Evolutionary conservation across 2,888 invertebrate genomes (phyloP).

Genomic region (Tribolium freemani): DNA sequence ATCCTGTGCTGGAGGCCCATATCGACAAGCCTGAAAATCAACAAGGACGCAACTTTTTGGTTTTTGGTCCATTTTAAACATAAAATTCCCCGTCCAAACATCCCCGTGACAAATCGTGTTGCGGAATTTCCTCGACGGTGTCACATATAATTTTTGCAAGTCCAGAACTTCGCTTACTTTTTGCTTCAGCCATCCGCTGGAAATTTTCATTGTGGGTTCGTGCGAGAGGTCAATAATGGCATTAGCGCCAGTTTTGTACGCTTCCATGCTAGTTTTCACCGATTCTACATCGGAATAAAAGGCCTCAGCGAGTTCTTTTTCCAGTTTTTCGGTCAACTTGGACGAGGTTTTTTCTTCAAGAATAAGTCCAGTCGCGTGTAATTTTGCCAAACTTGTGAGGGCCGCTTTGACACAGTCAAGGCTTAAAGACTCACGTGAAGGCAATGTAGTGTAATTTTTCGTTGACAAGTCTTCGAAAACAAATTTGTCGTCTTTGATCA

Average conservation of each 20-base stretch:
- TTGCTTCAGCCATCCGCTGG: constrained; percentile 12
- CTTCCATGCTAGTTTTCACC: constrained; percentile 57
- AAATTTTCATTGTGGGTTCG: constrained; percentile 21
- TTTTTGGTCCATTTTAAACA: constrained; percentile 60
- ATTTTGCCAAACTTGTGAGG: constrained; percentile 52
- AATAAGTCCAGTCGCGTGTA: constrained; percentile 61
- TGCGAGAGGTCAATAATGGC: constrained; percentile 49
- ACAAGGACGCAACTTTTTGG: constrained; percentile 53
- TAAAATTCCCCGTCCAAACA: constrained; percentile 68
- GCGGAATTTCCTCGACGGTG: constrained; percentile 62
- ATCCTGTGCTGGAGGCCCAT: constrained; percentile 56
- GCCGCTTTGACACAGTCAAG: constrained; percentile 49
- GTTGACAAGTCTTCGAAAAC: constrained; percentile 64
- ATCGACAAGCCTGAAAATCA: constrained; percentile 56
- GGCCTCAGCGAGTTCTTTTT: constrained; percentile 58
- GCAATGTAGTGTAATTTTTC: constrained; percentile 54
- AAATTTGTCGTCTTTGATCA: constrained; percentile 53
- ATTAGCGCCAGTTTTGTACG: constrained; percentile 60
- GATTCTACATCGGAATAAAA: constrained; percentile 43
- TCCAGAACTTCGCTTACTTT: constrained; percentile 34
- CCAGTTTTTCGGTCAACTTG: constrained; percentile 44
- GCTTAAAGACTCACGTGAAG: constrained; percentile 44
- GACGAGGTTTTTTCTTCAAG: constrained; percentile 58
- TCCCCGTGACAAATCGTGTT: constrained; percentile 68
- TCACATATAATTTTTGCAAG: constrained; percentile 51